Percentiles rank a stretch among this genome's conserved stretches.
Evolutionary conservation across 2,113 vertebrate species (phyloP).

Genomic region (Nerophis ophidion): DNA sequence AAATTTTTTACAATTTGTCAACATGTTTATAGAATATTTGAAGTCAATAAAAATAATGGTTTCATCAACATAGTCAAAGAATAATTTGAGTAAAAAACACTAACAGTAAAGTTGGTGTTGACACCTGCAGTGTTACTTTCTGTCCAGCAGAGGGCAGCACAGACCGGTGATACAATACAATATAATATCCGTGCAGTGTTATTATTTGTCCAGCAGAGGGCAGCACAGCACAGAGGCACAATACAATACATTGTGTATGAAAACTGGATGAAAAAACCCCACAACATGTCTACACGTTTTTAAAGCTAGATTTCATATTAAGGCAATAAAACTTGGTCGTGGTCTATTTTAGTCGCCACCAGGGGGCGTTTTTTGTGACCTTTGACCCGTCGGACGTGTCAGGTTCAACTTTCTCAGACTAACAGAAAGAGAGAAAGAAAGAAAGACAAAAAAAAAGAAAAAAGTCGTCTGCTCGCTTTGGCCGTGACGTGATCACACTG

Average conservation of each 20-base stretch:
- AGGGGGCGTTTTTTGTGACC: neutral
- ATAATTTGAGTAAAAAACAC: too few relatives aligned
- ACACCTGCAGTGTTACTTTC: neutral
- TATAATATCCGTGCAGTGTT: neutral
- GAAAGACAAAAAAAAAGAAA: constrained; percentile 8
- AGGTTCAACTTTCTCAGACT: constrained; percentile 27
- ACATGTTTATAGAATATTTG: too few relatives aligned
- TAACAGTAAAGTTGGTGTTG: too few relatives aligned
- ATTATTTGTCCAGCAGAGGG: constrained; percentile 30
- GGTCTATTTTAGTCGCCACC: neutral
- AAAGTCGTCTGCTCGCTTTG: constrained; percentile 13
- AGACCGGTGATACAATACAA: neutral
- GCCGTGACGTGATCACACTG: constrained; percentile 48
- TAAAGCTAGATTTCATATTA: too few relatives aligned
- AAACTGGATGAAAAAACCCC: too few relatives aligned
- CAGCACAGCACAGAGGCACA: constrained; percentile 8
- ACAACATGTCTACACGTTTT: too few relatives aligned
- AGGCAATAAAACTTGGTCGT: too few relatives aligned
- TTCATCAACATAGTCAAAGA: too few relatives aligned
- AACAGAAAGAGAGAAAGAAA: constrained; percentile 21
- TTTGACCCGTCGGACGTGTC: neutral
- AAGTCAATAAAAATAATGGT: too few relatives aligned
- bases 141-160: constrained; percentile 39
- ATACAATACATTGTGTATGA: too few relatives aligned
- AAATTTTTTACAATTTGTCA: too few relatives aligned